phyloP scores from a whole-genome alignment of 2,797 vertebrate genomes.

The Sarcophilus harrisii region DNA sequence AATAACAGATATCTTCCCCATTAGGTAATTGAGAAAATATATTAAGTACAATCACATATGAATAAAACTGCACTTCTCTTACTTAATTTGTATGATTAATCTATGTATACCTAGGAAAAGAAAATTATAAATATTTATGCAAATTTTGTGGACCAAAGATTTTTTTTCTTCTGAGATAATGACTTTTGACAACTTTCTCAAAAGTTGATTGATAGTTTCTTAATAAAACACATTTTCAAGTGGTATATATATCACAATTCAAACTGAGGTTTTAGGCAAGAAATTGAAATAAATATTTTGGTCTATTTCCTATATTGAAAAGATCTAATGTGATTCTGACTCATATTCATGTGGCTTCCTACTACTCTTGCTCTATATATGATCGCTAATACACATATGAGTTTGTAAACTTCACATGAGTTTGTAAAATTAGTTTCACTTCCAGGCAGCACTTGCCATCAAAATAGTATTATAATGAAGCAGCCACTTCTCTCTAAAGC shows the following conservation, averaged over 20 bases:
- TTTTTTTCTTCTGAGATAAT: background rate
- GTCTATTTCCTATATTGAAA: background rate
- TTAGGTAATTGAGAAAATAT: background rate
- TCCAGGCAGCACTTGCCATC: conserved; percentile 43
- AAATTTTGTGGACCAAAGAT: background rate
- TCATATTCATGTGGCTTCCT: conserved; percentile 33
- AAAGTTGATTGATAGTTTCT: background rate
- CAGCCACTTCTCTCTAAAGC: background rate
- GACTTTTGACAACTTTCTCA: background rate
- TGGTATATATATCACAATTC: background rate
- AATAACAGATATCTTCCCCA: background rate
- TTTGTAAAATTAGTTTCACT: conserved; percentile 71
- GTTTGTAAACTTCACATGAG: conserved; percentile 22
- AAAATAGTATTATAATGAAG: conserved; percentile 52
- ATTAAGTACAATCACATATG: background rate
- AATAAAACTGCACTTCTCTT: background rate
- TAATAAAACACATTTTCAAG: background rate
- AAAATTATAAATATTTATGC: background rate
- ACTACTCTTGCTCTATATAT: conserved; percentile 35
- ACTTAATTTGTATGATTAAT: background rate
- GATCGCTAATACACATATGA: conserved; percentile 52
- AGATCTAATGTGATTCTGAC: background rate
- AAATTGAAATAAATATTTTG: background rate
- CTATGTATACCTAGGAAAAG: background rate
- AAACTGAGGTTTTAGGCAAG: background rate